These are phyloP conservation scores for Parasteatoda lunata DNA, from an alignment of 2,888 invertebrate species.

Conservation along the genomic window DNA sequence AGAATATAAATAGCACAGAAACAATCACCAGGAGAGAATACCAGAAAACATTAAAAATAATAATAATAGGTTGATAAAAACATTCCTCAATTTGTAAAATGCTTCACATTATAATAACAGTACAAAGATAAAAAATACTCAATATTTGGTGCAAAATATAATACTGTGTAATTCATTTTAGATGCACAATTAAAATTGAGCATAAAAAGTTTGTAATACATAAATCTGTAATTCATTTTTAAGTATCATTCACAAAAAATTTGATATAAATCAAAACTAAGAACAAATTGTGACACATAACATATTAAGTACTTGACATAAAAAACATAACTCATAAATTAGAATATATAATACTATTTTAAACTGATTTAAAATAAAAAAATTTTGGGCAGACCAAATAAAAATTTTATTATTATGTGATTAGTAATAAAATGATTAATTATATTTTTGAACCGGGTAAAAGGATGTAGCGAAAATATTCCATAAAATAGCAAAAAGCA, in stretches of 20 bases:
- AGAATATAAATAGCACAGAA: neutral
- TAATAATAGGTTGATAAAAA: neutral
- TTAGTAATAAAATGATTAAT: neutral
- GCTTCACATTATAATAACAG: constrained; percentile 4
- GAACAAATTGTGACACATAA: neutral
- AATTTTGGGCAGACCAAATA: too few species aligned
- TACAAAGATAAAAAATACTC: constrained; percentile 5
- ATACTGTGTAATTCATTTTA: constrained; percentile 2
- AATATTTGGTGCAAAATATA: constrained; percentile 4
- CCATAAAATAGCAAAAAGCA: constrained; percentile 83
- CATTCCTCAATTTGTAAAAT: neutral
- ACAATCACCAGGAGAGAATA: constrained; percentile 14
- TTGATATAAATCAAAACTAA: too few species aligned
- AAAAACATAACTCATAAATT: neutral
- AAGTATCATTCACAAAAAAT: too few species aligned
- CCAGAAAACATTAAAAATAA: neutral
- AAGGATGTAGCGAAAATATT: constrained; percentile 78
- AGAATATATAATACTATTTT: too few species aligned
- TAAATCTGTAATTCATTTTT: too few species aligned
- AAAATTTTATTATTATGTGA: too few species aligned
- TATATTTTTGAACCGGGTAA: constrained; percentile 69
- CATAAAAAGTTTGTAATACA: neutral
- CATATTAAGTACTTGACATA: neutral
- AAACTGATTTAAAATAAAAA: too few species aligned
- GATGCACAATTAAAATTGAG: neutral